A percentile compares a stretch with the other conserved stretches of the same genome.
These are phyloP conservation scores for Osmerus mordax DNA, from an alignment of 2,113 vertebrate genomes.

Conservation along the genomic window DNA sequence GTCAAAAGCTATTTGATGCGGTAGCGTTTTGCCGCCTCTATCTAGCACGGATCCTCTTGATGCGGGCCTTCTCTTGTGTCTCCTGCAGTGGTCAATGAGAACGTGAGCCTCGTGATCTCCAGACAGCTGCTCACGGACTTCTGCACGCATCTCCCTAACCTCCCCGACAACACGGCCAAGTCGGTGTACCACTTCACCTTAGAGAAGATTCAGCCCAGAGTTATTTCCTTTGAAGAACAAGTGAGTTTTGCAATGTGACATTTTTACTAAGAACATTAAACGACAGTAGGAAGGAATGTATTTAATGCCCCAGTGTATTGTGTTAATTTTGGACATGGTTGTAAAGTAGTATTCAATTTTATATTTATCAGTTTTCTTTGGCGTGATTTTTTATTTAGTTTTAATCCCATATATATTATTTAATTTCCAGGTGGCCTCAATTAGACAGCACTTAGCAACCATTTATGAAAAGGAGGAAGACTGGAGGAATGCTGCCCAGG, in stretches of 20 bases:
- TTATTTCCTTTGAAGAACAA: constrained; percentile 98
- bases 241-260: constrained; percentile 62
- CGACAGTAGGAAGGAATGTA: background rate
- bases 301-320: background rate
- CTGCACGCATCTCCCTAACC: constrained; percentile 89
- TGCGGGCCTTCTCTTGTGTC: background rate
- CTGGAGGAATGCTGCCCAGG: constrained; percentile 97
- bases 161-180: constrained; percentile 92
- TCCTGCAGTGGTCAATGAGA: constrained; percentile 93
- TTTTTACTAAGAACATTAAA: background rate
- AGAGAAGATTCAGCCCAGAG: constrained; percentile 96
- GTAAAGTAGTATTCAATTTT: background rate
- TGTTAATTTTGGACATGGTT: background rate
- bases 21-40: background rate
- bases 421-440: constrained; percentile 85
- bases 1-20: background rate
- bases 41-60: background rate
- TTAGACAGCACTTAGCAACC: constrained; percentile 96
- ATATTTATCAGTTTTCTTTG: background rate
- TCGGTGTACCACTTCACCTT: constrained; percentile 95
- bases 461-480: constrained; percentile 99
- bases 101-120: constrained; percentile 96
- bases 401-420: background rate
- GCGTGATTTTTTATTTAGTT: no score
- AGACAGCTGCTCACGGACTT: constrained; percentile 96